Evolutionary conservation across 2,113 vertebrate genomes (phyloP).

Genomic region (Lampris incognitus): DNA sequence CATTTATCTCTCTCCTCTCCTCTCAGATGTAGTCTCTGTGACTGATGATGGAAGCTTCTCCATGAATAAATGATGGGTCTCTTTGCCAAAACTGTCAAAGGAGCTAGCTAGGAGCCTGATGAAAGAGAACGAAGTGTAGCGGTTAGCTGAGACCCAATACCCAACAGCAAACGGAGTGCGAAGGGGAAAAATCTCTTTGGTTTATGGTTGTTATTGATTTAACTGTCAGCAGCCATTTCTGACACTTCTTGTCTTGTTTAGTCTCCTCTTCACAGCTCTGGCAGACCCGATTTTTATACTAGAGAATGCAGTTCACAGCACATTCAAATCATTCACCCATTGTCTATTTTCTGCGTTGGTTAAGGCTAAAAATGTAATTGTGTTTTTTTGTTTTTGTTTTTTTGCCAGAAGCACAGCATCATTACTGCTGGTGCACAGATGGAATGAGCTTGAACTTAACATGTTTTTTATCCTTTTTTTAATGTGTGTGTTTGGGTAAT

Average conservation of each 20-base stretch:
- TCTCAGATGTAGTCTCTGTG: constrained; percentile 40
- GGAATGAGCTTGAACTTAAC: background rate
- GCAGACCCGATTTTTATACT: background rate
- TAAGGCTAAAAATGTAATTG: background rate
- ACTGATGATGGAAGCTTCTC: constrained; percentile 57
- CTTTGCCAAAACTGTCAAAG: constrained; percentile 47
- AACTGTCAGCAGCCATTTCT: background rate
- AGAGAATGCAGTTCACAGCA: background rate
- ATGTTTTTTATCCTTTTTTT: background rate
- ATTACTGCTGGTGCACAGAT: background rate
- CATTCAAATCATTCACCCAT: background rate
- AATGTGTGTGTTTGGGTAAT: background rate
- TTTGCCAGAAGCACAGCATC: background rate
- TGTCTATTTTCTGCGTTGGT: background rate
- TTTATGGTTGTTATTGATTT: constrained; percentile 57
- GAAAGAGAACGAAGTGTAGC: constrained; percentile 34
- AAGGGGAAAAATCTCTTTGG: constrained; percentile 26
- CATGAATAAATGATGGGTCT: constrained; percentile 81
- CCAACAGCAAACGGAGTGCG: constrained; percentile 40
- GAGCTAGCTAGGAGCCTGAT: constrained; percentile 49
- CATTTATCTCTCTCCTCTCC: constrained; percentile 35
- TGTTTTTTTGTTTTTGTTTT: too few species aligned
- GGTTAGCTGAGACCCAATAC: constrained; percentile 24
- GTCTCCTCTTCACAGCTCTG: background rate
- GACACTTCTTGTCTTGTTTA: constrained; percentile 8